These are phyloP conservation scores for Crotophaga sulcirostris DNA, from an alignment of 2,113 vertebrate species.

Conservation along the genomic window DNA sequence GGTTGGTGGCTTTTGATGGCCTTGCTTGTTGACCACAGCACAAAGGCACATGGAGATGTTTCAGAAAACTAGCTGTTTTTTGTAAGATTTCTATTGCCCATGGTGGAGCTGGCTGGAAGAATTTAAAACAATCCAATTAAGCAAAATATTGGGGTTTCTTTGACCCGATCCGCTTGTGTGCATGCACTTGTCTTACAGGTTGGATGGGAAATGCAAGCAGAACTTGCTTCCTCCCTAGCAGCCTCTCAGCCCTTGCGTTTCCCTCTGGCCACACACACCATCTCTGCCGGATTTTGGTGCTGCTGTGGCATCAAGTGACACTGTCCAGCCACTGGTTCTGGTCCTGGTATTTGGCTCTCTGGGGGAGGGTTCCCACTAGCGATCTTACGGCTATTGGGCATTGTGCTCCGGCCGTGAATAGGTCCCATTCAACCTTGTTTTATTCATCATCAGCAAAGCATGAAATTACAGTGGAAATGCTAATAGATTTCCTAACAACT, in stretches of 20 bases:
- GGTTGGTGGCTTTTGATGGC: background rate
- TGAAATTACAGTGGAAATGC: constrained; percentile 70
- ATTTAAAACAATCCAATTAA: background rate
- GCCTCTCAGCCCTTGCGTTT: background rate
- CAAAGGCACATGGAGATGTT: background rate
- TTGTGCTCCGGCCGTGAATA: constrained; percentile 14
- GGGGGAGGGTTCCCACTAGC: background rate
- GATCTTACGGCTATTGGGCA: background rate
- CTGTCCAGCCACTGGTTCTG: background rate
- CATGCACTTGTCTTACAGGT: background rate
- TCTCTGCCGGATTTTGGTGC: background rate
- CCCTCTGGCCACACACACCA: accelerated
- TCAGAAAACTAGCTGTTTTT: background rate
- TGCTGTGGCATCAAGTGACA: background rate
- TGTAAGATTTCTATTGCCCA: accelerated
- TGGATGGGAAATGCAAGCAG: background rate
- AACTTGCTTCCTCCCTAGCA: background rate
- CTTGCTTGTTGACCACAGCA: background rate
- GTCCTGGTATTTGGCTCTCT: background rate
- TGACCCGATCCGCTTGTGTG: accelerated
- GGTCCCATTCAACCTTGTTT: constrained; percentile 66
- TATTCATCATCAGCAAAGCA: constrained; percentile 72
- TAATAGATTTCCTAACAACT: constrained; percentile 68
- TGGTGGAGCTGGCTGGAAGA: background rate
- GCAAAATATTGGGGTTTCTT: accelerated